phyloP scores from a whole-genome alignment of 2,888 invertebrate species.

The Sminthurides aquaticus region DNA sequence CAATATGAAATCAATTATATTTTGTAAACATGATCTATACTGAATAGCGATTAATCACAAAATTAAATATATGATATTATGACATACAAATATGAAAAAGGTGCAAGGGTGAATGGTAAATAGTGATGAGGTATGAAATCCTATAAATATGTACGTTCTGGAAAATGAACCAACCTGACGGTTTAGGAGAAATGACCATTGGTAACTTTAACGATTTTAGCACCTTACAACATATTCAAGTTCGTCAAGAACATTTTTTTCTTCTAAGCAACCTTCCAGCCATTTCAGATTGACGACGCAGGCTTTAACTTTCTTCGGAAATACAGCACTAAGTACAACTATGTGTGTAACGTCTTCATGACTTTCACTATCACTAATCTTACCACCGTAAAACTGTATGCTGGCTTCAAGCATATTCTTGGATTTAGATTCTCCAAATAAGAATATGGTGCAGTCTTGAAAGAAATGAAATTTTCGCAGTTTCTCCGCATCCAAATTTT shows the following conservation, averaged over 20 bases:
- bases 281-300: constrained; percentile 30
- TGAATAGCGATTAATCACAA: no score
- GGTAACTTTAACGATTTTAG: background rate
- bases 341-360: constrained; percentile 28
- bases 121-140: background rate
- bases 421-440: constrained; percentile 16
- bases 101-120: background rate
- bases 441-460: constrained; percentile 17
- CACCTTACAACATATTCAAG: background rate
- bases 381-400: constrained; percentile 33
- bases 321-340: constrained; percentile 19
- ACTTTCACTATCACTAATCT: constrained; percentile 16
- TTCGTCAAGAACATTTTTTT: constrained; percentile 25
- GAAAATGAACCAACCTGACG: no score
- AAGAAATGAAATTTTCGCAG: constrained; percentile 17
- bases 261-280: constrained; percentile 29
- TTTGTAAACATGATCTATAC: no score
- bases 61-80: no score
- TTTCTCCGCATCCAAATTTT: background rate
- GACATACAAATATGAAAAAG: no score
- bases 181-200: no score
- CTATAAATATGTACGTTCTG: no score
- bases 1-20: no score
- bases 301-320: constrained; percentile 14
- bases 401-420: background rate